These are phyloP conservation scores for Ephydatia muelleri DNA, from an alignment of 37 sponge, comb jelly and placozoan species.

Conservation along the genomic window DNA sequence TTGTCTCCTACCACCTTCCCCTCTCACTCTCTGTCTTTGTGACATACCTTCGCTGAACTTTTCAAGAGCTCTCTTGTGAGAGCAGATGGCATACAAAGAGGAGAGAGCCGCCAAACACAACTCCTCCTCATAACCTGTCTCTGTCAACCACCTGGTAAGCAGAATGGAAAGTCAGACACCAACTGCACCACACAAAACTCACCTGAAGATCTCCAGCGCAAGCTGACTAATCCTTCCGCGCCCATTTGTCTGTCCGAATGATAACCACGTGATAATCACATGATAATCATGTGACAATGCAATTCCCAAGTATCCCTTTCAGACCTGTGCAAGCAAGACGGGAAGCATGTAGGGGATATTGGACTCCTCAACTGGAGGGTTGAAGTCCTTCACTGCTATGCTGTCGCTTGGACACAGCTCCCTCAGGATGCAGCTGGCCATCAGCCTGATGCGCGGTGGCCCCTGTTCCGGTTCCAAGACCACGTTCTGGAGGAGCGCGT, in stretches of 20 bases:
- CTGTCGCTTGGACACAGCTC: constrained; percentile 62
- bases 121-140: constrained; percentile 59
- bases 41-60: background rate
- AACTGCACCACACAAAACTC: background rate
- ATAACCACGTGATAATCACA: background rate
- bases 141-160: constrained; percentile 53
- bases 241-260: constrained; percentile 29
- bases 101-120: constrained; percentile 38
- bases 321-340: constrained; percentile 65
- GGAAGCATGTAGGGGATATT: constrained; percentile 65
- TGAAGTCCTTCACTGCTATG: constrained; percentile 40
- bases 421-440: constrained; percentile 55
- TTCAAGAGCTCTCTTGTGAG: constrained; percentile 37
- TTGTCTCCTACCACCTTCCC: background rate
- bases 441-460: constrained; percentile 26
- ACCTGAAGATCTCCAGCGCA: constrained; percentile 37
- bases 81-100: constrained; percentile 45
- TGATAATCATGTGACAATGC: constrained; percentile 6
- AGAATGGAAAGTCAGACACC: background rate
- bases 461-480: constrained; percentile 84
- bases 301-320: background rate
- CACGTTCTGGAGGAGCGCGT: constrained; percentile 32
- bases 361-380: constrained; percentile 61
- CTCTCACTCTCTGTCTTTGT: background rate
- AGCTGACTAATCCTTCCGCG: constrained; percentile 25